These are phyloP conservation scores for Melozone crissalis DNA, from an alignment of 2,113 vertebrate species.

Conservation along the genomic window DNA sequence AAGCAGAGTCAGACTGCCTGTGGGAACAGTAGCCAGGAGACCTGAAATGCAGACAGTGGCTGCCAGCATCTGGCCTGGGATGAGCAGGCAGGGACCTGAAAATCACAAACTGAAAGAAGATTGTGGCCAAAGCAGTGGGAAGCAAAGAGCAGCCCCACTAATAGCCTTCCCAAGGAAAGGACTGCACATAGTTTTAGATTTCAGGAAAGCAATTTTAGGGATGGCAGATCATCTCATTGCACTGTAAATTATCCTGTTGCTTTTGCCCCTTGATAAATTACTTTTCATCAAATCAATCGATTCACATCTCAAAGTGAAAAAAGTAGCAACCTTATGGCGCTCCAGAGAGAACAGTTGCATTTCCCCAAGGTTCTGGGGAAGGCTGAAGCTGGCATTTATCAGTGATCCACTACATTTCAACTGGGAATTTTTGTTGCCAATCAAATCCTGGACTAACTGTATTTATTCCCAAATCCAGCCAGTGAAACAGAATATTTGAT, in stretches of 20 bases:
- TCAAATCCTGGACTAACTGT: not conserved
- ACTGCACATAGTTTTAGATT: not conserved
- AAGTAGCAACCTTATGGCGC: not conserved
- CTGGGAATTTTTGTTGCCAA: not conserved
- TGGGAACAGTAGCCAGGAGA: not conserved
- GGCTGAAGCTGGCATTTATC: not conserved
- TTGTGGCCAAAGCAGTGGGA: not conserved
- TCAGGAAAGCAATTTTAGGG: conserved; percentile 41
- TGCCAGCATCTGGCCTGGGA: not conserved
- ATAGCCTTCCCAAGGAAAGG: not conserved
- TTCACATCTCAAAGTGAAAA: not conserved
- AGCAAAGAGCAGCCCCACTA: not conserved
- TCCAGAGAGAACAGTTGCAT: not conserved
- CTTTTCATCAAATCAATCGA: conserved; percentile 18
- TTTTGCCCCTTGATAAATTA: not conserved
- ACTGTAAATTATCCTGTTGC: not conserved
- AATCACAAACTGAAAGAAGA: not conserved
- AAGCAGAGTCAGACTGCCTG: not conserved
- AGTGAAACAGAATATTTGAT: not conserved
- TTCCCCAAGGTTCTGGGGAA: not conserved
- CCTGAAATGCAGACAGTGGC: not conserved
- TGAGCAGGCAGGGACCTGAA: not conserved
- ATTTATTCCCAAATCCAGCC: not conserved
- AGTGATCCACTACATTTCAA: not conserved
- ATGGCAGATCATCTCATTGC: conserved; percentile 24